Percentiles rank a stretch among this genome's conserved stretches.
Conservation (phyloP, 2,888 invertebrate genomes). For the Pandemis corylana region DNA sequence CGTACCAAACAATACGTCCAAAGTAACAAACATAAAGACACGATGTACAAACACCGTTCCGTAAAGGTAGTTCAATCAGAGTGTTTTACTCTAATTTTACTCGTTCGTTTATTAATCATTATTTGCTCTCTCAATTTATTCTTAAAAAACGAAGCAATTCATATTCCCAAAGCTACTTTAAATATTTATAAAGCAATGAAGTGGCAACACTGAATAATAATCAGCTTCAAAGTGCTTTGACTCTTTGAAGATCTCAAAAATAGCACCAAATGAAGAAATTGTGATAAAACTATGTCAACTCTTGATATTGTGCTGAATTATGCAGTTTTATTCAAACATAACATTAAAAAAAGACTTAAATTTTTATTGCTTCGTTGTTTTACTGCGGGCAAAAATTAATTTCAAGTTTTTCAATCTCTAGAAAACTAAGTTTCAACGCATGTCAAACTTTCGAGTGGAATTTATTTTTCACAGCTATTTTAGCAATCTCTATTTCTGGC, state of each 20-base stretch:
- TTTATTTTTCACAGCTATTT: too few relatives aligned
- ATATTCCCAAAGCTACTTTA: slow-evolving; percentile 18
- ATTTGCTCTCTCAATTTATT: slow-evolving; percentile 7
- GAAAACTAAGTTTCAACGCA: background rate
- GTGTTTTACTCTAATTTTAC: background rate
- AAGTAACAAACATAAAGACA: too few relatives aligned
- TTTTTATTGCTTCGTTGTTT: background rate
- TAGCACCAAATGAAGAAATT: slow-evolving; percentile 2
- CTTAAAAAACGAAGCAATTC: slow-evolving; percentile 11
- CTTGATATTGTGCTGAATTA: background rate
- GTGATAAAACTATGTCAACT: background rate
- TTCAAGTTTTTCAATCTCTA: background rate
- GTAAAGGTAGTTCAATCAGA: background rate
- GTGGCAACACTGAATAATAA: slow-evolving; percentile 25
- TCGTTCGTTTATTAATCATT: too few relatives aligned
- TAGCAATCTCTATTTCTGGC: too few relatives aligned
- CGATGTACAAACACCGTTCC: too few relatives aligned
- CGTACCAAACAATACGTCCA: too few relatives aligned
- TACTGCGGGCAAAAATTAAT: too few relatives aligned
- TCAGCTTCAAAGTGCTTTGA: slow-evolving; percentile 6
- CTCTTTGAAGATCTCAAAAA: slow-evolving; percentile 22
- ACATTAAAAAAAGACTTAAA: too few relatives aligned
- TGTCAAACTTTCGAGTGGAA: background rate
- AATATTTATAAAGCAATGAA: slow-evolving; percentile 31
- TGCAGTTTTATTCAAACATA: background rate